A percentile compares a stretch with the other conserved stretches of the same genome.
Evolutionary conservation across 2,113 vertebrate species (phyloP).

Genomic region (Protobothrops flavoviridis): DNA sequence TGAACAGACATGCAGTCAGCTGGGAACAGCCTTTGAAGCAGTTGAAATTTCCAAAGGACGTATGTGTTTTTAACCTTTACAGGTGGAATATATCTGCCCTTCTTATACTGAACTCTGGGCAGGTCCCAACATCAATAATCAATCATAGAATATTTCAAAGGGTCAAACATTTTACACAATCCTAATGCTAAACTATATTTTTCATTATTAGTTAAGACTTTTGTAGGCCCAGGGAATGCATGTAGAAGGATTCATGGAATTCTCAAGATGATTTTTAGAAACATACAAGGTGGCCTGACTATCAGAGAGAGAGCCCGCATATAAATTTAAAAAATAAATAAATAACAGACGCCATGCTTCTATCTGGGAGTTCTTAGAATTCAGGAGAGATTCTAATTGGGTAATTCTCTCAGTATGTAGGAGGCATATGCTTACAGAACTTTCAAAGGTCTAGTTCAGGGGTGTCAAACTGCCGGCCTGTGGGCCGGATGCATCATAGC

Average conservation of each 20-base stretch:
- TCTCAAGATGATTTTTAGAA: neutral
- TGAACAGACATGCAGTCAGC: neutral
- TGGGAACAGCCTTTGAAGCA: neutral
- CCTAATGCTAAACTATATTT: neutral
- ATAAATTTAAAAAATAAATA: neutral
- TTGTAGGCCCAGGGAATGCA: neutral
- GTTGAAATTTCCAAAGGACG: neutral
- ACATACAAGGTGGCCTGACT: neutral
- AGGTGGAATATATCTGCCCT: neutral
- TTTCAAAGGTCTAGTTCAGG: neutral
- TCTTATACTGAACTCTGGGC: neutral
- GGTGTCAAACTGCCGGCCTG: too few species aligned
- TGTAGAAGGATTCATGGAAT: neutral
- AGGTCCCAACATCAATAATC: neutral
- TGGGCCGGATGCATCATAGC: too few species aligned
- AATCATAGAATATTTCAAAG: neutral
- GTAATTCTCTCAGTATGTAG: neutral
- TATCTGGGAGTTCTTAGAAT: neutral
- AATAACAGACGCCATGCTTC: neutral
- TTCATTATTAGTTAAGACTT: neutral
- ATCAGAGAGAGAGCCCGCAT: neutral
- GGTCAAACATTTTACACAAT: neutral
- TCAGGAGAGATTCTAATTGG: neutral
- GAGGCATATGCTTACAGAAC: neutral
- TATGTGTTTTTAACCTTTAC: neutral